Evolutionary conservation across 2,797 vertebrate genomes (phyloP), one percentile per base, ranked within the genome.

Genomic region (Xyrichtys novacula): DNA sequence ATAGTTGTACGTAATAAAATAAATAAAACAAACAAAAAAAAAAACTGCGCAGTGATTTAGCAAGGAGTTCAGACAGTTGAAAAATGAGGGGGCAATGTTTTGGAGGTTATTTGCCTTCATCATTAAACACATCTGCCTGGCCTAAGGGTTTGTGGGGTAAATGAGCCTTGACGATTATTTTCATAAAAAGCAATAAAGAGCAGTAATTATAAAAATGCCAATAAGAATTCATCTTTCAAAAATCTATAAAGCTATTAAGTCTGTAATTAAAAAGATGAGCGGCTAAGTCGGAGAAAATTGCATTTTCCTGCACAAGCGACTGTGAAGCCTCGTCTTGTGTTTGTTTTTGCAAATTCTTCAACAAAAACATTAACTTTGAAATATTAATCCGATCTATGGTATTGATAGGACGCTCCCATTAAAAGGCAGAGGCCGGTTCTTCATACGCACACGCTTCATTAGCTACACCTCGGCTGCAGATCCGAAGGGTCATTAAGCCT

Each of bases 291-390:
- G 89, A 90, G 90, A 93, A 94, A 94, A 94, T 94, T 93, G 90
- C 89, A 94, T 95, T 94, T 95, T 87, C 91, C 89, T 91, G 85
- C 92, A 92, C 94, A 92, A 93, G 91, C 80, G 76, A 91, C 90
- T 92, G 92, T 94, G 92, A 92, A 93, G 92, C 91, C 76, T 88
- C 87, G 69, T 89, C 92, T 91, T 71, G 59, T 93, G 92, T 95
- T 94, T 95, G 93, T 94, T 94, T 44, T 94, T 89, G 87, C 86
- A 91, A 94, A 92, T 93, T 94, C 92, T 82, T 85, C 88, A 93
- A 94, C 92, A 93, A 94, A 95, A 94, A 94, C 93, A 94, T 94
- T 94, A 94, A 93, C 92, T 94, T 92, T 94, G 94, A 95, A 95
- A 94, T 94, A 95, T 94, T 94, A 94, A 94, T 94, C 89, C 85